Percentiles rank a stretch among this genome's conserved stretches.
These are phyloP conservation scores for Microcebus tavaratra DNA, from an alignment of 2,113 vertebrate species.

Conservation along the genomic window DNA sequence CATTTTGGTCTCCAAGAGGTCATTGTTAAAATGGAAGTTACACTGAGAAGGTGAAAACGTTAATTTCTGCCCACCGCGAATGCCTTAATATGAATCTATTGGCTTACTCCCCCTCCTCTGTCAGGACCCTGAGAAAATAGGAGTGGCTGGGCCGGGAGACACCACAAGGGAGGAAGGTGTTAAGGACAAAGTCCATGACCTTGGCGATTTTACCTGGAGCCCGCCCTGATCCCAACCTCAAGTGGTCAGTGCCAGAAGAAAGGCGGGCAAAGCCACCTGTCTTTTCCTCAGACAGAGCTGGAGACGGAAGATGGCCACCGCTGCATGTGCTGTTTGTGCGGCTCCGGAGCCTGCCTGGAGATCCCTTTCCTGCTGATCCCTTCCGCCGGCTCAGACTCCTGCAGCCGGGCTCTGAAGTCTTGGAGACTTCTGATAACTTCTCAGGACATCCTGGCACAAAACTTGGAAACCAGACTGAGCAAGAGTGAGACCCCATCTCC, in stretches of 20 bases:
- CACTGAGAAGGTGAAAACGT: background rate
- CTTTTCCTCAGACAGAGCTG: background rate
- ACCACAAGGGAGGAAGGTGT: background rate
- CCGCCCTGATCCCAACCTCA: background rate
- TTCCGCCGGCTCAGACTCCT: accelerated
- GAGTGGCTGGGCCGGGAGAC: background rate
- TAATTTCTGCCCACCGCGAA: accelerated
- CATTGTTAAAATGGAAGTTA: background rate
- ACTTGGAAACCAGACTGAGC: too few species aligned
- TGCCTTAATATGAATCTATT: background rate
- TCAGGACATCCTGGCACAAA: background rate
- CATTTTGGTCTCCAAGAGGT: background rate
- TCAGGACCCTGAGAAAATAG: background rate
- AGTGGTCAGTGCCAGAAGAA: background rate
- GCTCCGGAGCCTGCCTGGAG: background rate
- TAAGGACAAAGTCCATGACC: background rate
- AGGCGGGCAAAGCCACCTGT: background rate
- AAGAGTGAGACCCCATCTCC: too few species aligned
- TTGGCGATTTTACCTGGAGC: background rate
- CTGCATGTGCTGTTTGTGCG: accelerated
- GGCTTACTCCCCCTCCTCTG: background rate
- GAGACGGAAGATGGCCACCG: background rate
- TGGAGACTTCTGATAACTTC: background rate
- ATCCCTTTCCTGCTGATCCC: accelerated
- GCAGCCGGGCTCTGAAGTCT: background rate